Evolutionary conservation across 2,888 invertebrate genomes (phyloP).

Genomic region (Sinohyriopsis cumingii): DNA sequence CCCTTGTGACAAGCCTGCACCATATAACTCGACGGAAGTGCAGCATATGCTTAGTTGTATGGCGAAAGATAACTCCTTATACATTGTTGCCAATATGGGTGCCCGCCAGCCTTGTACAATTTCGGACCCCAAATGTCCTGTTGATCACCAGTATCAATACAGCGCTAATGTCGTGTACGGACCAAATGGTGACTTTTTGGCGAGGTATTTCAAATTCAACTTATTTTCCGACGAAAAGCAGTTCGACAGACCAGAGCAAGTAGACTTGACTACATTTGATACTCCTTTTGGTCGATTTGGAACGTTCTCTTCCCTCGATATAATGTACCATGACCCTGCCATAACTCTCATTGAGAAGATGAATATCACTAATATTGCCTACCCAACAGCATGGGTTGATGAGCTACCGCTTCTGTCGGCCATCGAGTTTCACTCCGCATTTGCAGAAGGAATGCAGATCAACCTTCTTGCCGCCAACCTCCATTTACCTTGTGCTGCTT

Average conservation of each 20-base stretch:
- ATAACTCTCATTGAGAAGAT: constrained; percentile 76
- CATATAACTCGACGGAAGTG: constrained; percentile 8
- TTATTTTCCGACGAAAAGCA: constrained; percentile 70
- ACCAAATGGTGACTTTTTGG: constrained; percentile 22
- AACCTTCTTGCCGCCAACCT: constrained; percentile 30
- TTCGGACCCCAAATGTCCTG: constrained; percentile 15
- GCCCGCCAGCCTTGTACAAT: constrained; percentile 18
- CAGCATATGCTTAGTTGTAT: constrained; percentile 30
- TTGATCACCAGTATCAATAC: constrained; percentile 20
- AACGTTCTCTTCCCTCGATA: constrained; percentile 86
- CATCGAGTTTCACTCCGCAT: constrained; percentile 31
- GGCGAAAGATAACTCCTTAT: constrained; percentile 28
- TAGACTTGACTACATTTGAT: constrained; percentile 46
- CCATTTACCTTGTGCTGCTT: constrained; percentile 13
- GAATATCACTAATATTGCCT: constrained; percentile 78
- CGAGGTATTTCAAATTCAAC: constrained; percentile 76
- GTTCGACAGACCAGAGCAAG: constrained; percentile 67
- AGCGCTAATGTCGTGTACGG: constrained; percentile 31
- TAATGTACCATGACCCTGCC: constrained; percentile 82
- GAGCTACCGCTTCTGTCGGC: constrained; percentile 26
- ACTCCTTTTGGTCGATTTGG: constrained; percentile 73
- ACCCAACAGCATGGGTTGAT: constrained; percentile 74
- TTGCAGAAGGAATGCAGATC: constrained; percentile 24
- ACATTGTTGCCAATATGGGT: constrained; percentile 34
- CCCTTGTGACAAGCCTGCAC: constrained; percentile 18